Conservation (phyloP, 2,888 invertebrate species). For the Andrena trimmerana region DNA sequence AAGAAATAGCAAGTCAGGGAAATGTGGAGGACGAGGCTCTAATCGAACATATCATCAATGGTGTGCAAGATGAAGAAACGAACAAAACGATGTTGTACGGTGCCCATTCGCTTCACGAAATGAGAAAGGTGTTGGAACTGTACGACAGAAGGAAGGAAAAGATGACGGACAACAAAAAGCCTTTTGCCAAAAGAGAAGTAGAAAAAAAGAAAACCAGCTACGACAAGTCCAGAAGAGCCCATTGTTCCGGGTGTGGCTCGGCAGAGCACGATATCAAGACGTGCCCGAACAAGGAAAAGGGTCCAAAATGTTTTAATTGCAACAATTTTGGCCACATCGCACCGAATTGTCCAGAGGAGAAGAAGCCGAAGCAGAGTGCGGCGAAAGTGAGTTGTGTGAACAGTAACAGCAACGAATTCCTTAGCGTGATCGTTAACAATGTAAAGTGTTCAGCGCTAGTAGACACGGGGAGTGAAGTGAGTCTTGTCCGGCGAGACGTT, state of each 20-base stretch:
- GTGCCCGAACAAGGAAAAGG: neutral
- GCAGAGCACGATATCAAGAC: neutral
- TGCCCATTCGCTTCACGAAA: neutral
- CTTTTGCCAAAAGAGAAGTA: neutral
- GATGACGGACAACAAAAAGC: neutral
- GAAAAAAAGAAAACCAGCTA: neutral
- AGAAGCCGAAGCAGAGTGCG: neutral
- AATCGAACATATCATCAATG: conserved; percentile 4
- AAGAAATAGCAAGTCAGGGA: neutral
- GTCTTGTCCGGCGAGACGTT: neutral
- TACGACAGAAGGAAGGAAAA: neutral
- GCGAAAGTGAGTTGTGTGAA: neutral
- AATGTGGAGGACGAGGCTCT: neutral
- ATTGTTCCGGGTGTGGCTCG: neutral
- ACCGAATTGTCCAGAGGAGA: neutral
- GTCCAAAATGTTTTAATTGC: neutral
- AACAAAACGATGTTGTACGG: neutral
- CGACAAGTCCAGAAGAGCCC: neutral
- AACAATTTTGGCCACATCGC: conserved; percentile 4
- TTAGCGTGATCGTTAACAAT: neutral
- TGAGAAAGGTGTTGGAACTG: neutral
- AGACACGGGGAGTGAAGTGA: conserved; percentile 1
- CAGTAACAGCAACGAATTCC: neutral
- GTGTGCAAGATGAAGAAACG: neutral
- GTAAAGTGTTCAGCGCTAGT: conserved; percentile 1